phyloP scores from a whole-genome alignment of 2,888 invertebrate genomes.

The Carcina quercana region DNA sequence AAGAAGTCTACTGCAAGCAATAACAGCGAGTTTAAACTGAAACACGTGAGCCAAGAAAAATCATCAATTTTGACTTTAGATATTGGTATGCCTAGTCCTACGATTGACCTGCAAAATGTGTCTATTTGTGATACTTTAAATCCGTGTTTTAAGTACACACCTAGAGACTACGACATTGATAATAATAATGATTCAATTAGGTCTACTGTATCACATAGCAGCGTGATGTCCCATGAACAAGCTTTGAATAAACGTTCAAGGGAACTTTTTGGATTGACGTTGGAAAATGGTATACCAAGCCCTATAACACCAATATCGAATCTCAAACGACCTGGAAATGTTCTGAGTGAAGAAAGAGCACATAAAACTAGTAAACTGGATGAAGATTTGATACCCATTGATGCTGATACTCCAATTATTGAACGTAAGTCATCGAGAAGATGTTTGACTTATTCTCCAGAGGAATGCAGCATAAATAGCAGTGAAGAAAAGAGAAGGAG shows the following conservation, averaged over 20 bases:
- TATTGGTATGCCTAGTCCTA: slow-evolving; percentile 62
- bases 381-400: slow-evolving; percentile 52
- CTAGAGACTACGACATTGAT: slow-evolving; percentile 15
- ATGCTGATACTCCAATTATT: slow-evolving; percentile 57
- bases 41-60: slow-evolving; percentile 33
- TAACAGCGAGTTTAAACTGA: slow-evolving; percentile 46
- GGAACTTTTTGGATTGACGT: slow-evolving; percentile 58
- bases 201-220: slow-evolving; percentile 59
- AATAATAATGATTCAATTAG: slow-evolving; percentile 31
- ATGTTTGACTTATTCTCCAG: slow-evolving; percentile 76
- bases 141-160: slow-evolving; percentile 33
- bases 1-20: slow-evolving; percentile 64
- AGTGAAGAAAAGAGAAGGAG: slow-evolving; percentile 71
- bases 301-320: slow-evolving; percentile 63
- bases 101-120: slow-evolving; percentile 45
- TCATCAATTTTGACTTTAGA: slow-evolving; percentile 51
- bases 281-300: slow-evolving; percentile 68
- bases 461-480: slow-evolving; percentile 63
- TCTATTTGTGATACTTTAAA: slow-evolving; percentile 46
- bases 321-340: slow-evolving; percentile 55
- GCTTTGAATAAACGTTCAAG: slow-evolving; percentile 41
- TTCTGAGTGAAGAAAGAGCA: slow-evolving; percentile 57
- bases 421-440: slow-evolving; percentile 69
- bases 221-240: slow-evolving; percentile 44
- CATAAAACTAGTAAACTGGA: slow-evolving; percentile 69